Base-by-base conservation (phyloP, 1,140 invertebrate genomes). In the Rhagoletis pomonella region DNA sequence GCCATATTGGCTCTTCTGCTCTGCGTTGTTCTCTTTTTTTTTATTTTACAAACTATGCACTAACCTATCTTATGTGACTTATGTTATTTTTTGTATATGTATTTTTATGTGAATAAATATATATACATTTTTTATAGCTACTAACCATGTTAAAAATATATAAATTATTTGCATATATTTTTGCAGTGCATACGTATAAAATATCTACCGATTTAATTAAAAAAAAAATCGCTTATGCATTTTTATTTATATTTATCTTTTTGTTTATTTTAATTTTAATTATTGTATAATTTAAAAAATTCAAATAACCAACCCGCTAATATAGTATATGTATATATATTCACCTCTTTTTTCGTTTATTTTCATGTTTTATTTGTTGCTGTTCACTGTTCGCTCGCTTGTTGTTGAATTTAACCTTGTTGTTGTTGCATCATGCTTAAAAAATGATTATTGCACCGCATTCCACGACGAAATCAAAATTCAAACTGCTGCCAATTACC, bases 151-250 rank as follows among this genome's bases (percentile, higher is more conserved):
- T 67, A 67, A 81, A 47, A 65, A 29, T 19, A n/a, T 39, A 39
- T 87, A 39, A 87, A 69, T 44, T 58, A 39, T 87, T 6, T 65
- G 29, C 29, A 29, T 29, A 87, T 87, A 77, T 42, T 77, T 81
- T 81, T 81, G 73, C 73, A 50, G 19, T 77, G 69, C 69, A 77
- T 29, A 29, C 50, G 10, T 89, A 91, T 91, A 91, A 92, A 92
- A 92, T 92, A 91, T 92, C 91, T 92, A 92, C 91, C 91, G 91
- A 92, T 87, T 85, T 87, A 47, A 39, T 58, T 58, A 87, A 29
- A 29, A 29, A 29, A 29, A 29, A 29, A 29, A 29, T 87, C 69
- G 62, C 62, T 65, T 65, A 62, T 88, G 85, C n/a, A 67, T 85
- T 86, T 19, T 47, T 84, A 55, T 47, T 4, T 88, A 87, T 86